Conservation (phyloP, 2,888 invertebrate species). For the Spicauda simplicius region DNA sequence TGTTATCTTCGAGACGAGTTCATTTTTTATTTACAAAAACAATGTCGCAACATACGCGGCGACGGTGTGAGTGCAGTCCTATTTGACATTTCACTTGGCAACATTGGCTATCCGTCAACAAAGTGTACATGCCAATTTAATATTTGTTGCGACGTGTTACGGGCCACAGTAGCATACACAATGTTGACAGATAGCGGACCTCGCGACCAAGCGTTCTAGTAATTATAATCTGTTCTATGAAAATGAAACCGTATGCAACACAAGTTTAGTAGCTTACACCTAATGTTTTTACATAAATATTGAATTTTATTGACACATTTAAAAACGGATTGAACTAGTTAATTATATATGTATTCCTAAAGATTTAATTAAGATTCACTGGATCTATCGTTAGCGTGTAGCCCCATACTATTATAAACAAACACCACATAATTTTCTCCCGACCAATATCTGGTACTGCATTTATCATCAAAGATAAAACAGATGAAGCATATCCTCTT, state of each 20-base stretch:
- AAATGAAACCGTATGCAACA: slow-evolving; percentile 35
- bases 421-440: slow-evolving; percentile 28
- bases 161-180: neutral
- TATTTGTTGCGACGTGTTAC: neutral
- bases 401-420: slow-evolving; percentile 24
- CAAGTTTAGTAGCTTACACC: slow-evolving; percentile 36
- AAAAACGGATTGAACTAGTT: slow-evolving; percentile 32
- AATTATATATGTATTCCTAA: slow-evolving; percentile 31
- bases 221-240: slow-evolving; percentile 21
- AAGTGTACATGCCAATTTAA: neutral
- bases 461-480: slow-evolving; percentile 27
- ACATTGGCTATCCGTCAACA: slow-evolving; percentile 1
- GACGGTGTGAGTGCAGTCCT: slow-evolving; percentile 52
- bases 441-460: slow-evolving; percentile 19
- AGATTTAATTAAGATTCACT: slow-evolving; percentile 30
- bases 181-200: slow-evolving; percentile 7
- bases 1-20: slow-evolving; percentile 51
- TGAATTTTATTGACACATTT: slow-evolving; percentile 36
- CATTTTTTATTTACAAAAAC: slow-evolving; percentile 66
- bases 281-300: slow-evolving; percentile 35
- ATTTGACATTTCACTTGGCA: slow-evolving; percentile 4
- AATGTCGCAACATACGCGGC: slow-evolving; percentile 56
- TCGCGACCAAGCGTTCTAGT: slow-evolving; percentile 4
- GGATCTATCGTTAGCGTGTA: slow-evolving; percentile 28
- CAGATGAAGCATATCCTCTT: slow-evolving; percentile 21